Percentiles rank a stretch among this genome's conserved stretches.
Conservation (phyloP, 2,888 invertebrate species). For the Cephus pygmeus region DNA sequence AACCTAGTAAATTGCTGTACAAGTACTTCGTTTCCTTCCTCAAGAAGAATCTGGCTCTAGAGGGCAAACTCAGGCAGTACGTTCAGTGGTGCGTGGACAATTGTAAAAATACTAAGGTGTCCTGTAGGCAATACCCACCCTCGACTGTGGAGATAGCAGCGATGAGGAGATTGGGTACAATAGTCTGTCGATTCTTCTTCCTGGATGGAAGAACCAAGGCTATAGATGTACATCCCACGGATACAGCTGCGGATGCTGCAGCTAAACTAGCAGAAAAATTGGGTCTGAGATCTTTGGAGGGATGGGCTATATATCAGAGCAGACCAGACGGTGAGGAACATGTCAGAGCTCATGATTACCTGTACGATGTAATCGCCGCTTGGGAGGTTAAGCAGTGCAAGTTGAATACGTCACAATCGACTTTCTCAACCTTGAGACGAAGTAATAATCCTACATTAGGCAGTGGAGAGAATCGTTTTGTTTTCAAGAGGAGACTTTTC, state of each 20-base stretch:
- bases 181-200: slow-evolving; percentile 94
- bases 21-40: slow-evolving; percentile 84
- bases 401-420: slow-evolving; percentile 67
- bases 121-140: slow-evolving; percentile 85
- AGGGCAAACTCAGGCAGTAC: slow-evolving; percentile 81
- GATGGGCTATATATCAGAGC: slow-evolving; percentile 96
- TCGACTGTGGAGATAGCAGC: slow-evolving; percentile 94
- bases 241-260: slow-evolving; percentile 92
- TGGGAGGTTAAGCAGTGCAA: slow-evolving; percentile 87
- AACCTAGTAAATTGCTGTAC: slow-evolving; percentile 84
- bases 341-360: slow-evolving; percentile 89
- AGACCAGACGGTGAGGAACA: slow-evolving; percentile 89
- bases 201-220: slow-evolving; percentile 95
- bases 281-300: slow-evolving; percentile 84
- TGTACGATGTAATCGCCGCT: slow-evolving; percentile 93
- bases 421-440: slow-evolving; percentile 70
- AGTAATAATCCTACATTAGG: slow-evolving; percentile 76
- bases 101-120: slow-evolving; percentile 86
- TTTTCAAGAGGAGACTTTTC: slow-evolving; percentile 91
- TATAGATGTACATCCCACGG: slow-evolving; percentile 93
- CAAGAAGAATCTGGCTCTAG: slow-evolving; percentile 75
- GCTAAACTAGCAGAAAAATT: slow-evolving; percentile 89
- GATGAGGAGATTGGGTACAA: slow-evolving; percentile 89
- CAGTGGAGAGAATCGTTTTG: slow-evolving; percentile 90
- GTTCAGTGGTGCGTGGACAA: slow-evolving; percentile 96